Evolutionary conservation across 2,113 vertebrate species (phyloP).

Genomic region (Malaclemys terrapin): DNA sequence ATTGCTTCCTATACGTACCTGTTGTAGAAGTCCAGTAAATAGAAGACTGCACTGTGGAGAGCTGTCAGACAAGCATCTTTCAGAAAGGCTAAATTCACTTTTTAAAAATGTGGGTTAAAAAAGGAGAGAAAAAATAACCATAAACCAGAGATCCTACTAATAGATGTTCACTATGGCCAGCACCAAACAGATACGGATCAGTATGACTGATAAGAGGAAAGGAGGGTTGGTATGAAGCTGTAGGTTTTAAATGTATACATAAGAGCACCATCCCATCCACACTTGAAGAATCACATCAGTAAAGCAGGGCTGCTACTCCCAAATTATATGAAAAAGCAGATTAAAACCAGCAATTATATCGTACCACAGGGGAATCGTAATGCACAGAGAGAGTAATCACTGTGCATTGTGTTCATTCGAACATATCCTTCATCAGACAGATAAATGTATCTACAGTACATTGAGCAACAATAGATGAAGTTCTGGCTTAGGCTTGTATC

Average conservation of each 20-base stretch:
- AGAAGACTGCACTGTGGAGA: slow-evolving; percentile 38
- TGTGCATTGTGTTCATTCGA: not conserved
- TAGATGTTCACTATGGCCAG: not conserved
- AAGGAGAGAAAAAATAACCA: not conserved
- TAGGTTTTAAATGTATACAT: not conserved
- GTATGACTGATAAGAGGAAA: not conserved
- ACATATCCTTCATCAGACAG: not conserved
- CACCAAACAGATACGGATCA: not conserved
- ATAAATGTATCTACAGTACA: not conserved
- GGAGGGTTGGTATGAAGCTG: slow-evolving; percentile 5
- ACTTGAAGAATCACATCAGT: slow-evolving; percentile 20
- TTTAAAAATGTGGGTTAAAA: slow-evolving; percentile 29
- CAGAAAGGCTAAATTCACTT: slow-evolving; percentile 42
- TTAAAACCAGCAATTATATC: not conserved
- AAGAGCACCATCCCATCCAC: not conserved
- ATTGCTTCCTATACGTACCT: slow-evolving; percentile 40
- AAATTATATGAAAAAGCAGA: not conserved
- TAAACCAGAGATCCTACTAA: accelerated
- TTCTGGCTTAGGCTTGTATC: not conserved
- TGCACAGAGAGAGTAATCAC: not conserved
- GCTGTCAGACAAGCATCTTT: not conserved
- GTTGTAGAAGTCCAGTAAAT: not conserved
- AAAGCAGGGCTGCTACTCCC: not conserved
- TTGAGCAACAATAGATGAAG: accelerated
- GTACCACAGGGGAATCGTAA: accelerated